These are phyloP conservation scores for Carettochelys insculpta DNA, from an alignment of 2,113 vertebrate genomes.

Conservation along the genomic window DNA sequence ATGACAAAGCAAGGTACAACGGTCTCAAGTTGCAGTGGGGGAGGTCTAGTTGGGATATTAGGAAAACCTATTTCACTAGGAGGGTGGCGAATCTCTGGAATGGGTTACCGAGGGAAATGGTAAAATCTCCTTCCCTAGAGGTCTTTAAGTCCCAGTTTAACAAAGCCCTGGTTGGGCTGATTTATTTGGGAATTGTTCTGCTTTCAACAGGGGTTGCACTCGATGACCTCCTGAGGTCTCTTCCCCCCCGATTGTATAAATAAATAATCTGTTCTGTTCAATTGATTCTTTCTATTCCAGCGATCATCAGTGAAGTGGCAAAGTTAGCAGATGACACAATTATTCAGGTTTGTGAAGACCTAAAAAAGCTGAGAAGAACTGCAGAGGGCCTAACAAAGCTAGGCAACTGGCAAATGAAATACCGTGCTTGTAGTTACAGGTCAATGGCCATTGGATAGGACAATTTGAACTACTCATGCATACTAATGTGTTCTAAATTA, in stretches of 20 bases:
- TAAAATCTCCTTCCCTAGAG: no score
- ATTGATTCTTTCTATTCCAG: not conserved
- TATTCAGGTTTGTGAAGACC: not conserved
- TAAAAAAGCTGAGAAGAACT: not conserved
- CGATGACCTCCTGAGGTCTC: no score
- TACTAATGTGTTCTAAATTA: not conserved
- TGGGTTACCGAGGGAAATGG: no score
- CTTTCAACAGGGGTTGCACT: no score
- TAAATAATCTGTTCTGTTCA: not conserved
- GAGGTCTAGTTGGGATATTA: no score
- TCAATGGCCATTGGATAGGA: not conserved
- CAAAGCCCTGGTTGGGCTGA: no score
- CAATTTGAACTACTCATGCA: accelerated
- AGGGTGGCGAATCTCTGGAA: no score
- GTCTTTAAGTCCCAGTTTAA: no score
- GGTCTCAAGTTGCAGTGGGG: no score
- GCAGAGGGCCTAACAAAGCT: accelerated
- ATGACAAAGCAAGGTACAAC: no score
- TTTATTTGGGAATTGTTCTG: no score
- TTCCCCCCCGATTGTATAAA: not conserved
- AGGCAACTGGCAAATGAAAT: accelerated
- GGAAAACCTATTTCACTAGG: no score
- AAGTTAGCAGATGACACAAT: not conserved
- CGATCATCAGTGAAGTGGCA: not conserved
- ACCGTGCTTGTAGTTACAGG: not conserved